Base-by-base conservation (phyloP, 2,113 vertebrate species). In the Hiodon alosoides region DNA sequence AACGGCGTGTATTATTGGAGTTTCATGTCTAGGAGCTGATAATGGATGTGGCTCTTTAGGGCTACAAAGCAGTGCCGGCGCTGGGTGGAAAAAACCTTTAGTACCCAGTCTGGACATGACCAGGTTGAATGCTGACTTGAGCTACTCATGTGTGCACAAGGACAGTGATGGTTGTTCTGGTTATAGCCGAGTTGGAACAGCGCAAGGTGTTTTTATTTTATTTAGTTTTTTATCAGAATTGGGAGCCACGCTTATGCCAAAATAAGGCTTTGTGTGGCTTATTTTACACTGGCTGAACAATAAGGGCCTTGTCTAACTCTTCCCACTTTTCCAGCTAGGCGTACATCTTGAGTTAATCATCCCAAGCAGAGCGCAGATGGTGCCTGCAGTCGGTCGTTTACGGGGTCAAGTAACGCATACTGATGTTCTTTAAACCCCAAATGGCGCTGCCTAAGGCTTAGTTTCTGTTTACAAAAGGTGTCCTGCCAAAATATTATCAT, bases 21-120 rank as follows among this genome's bases (percentile, higher is more conserved):
- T n/a, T 73, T 65, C 8, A 4, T 64, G 59, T 64, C n/a, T 11
- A n/a, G 14, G n/a, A 54, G 51, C 51, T 55, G 5, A 7, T 57
- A 52, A 58, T 74, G 46, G 54, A 58, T 67, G 46, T 52, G 9
- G 7, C 62, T 46, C 52, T 62, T 67, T 13, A 14, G 31, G 50
- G 60, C 13, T 73, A 7, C 9, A 53, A 31, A 55, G 11, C 69
- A 14, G 47, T 71, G 3, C 53, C 16, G 17, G 54, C 17, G 17
- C 69, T 58, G 51, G n/a, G 53, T 57, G 62, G 54, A 67, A 67
- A 69, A 69, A 14, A 69, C 53, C 13, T 46, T 16, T 10, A 55
- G 61, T 66, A n/a, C 52, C 13, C 4, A 31, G 31, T 67, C 62
- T 74, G 10, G 6, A 67, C 72, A 51, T 11, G 64, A 51, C 17